A percentile compares a stretch with the other conserved stretches of the same genome.
These are phyloP conservation scores for Lepeophtheirus salmonis DNA, from an alignment of 1,140 invertebrate species.

Conservation along the genomic window DNA sequence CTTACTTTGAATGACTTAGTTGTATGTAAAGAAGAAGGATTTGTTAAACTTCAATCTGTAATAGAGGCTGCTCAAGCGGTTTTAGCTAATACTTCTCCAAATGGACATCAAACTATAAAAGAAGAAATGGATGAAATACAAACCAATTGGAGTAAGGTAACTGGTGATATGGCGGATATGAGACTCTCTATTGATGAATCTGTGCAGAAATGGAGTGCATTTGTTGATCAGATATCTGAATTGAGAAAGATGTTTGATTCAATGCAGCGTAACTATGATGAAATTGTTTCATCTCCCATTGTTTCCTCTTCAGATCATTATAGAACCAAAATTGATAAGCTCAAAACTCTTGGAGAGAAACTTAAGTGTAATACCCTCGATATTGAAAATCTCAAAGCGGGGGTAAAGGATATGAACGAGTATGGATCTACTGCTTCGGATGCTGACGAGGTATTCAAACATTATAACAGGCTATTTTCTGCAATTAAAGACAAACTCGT, in stretches of 20 bases:
- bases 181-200: constrained; percentile 60
- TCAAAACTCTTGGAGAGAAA: constrained; percentile 68
- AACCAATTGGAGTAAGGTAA: constrained; percentile 67
- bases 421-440: constrained; percentile 60
- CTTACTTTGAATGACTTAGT: constrained; percentile 64
- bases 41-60: constrained; percentile 58
- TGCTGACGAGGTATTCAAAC: constrained; percentile 39
- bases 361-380: constrained; percentile 75
- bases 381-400: constrained; percentile 64
- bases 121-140: constrained; percentile 58
- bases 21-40: constrained; percentile 72
- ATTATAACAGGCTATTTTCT: neutral
- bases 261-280: constrained; percentile 47
- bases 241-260: constrained; percentile 60
- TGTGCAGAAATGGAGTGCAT: constrained; percentile 67
- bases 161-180: constrained; percentile 64
- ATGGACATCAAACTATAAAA: constrained; percentile 67
- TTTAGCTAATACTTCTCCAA: constrained; percentile 71
- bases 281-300: constrained; percentile 27
- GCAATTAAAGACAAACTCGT: constrained; percentile 21
- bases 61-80: constrained; percentile 75
- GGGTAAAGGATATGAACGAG: constrained; percentile 66
- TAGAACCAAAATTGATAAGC: constrained; percentile 55
- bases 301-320: constrained; percentile 55
- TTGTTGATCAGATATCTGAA: constrained; percentile 64